Base-by-base conservation (phyloP, 1,140 invertebrate species). In the Drosophila bifasciata region DNA sequence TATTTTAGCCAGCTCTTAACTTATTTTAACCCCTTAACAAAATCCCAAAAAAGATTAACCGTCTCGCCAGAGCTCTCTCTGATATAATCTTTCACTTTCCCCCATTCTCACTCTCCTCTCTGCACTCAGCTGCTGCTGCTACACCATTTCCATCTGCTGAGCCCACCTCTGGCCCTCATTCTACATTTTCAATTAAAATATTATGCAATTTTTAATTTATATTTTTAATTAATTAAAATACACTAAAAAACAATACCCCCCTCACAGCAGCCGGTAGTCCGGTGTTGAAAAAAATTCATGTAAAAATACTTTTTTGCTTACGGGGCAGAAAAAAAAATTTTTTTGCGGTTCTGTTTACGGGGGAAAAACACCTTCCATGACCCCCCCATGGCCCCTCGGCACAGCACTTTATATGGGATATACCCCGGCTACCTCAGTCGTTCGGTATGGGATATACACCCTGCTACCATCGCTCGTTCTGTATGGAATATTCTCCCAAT, bases 141-240 rank as follows among this genome's bases (percentile, higher is more conserved):
- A n/a, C n/a, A n/a, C 1, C 15, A 1, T 41, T 5, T 7, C 16
- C 3, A 25, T 16, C 23, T 28, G 9, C 8, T 13, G 50, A 13
- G 5, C 19, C 1, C 7, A 7, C 5, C 23, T 0, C 0, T n/a
- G 13, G 36, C n/a, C 16, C 25, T n/a, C 46, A 55, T 44, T 41
- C 66, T 60, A 32, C 73, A 25, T 77, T 86, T 36, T 74, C 60
- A 85, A 80, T 85, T 74, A 74, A 67, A 85, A 70, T 81, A 69
- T 79, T 66, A 74, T 80, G 67, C 59, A 76, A 76, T 85, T 80
- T 79, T 73, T 76, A 76, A 73, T 85, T 56, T 74, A 86, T 81
- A 79, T 79, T 86, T 85, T 80, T 80, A 77, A 80, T 85, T 85
- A 86, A 85, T 80, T 77, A 86, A 80, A 81, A 80, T 68, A 73